Base-by-base conservation (phyloP, 2,113 vertebrate genomes). In the Syngnathus typhle region DNA sequence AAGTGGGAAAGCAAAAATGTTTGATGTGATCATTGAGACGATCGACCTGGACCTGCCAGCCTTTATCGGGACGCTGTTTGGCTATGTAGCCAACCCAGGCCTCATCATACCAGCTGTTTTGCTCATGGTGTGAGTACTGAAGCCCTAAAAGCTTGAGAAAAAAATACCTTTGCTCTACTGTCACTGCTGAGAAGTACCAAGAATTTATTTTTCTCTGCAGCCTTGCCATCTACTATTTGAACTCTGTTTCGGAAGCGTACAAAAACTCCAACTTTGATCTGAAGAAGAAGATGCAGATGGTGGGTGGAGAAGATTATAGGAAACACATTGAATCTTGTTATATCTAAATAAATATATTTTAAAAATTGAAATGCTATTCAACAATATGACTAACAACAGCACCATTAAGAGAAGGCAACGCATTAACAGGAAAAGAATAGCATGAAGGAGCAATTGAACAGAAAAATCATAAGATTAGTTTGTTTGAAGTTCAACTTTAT, bases 241-340 rank as follows among this genome's bases (percentile, higher is more conserved):
- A 97, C 63, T 93, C 96, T 0, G 93, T 94, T 71, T 94, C 95
- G 37, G 90, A 96, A 85, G 94, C 94, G 0, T 97, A 98, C 78
- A 78, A 94, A 67, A 90, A 90, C 1, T 87, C 95, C 76, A 98
- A 97, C 18, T 82, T 83, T 10, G 96, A 95, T 75, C 90, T 99
- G 73, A 96, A 94, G 88, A 98, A 95, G 89, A 99, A 99, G 89
- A 99, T 98, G 92, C 94, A 98, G 85, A 91, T 91, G 91, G 97
- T 98, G 63, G 85, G 90, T 73, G 2, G n/a, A 60, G 7, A 58
- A 32, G 6, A 54, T 39, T 37, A 7, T 23, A 55, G 27, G 27
- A 32, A 32, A 32, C 21, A 23, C 21, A 54, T 23, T 54, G 9
- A n/a, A 5, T 12, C 21, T 54, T 11, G 4, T 55, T 23, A 32